Base-by-base conservation (phyloP, 1,140 invertebrate species). In the Anastrepha ludens region DNA sequence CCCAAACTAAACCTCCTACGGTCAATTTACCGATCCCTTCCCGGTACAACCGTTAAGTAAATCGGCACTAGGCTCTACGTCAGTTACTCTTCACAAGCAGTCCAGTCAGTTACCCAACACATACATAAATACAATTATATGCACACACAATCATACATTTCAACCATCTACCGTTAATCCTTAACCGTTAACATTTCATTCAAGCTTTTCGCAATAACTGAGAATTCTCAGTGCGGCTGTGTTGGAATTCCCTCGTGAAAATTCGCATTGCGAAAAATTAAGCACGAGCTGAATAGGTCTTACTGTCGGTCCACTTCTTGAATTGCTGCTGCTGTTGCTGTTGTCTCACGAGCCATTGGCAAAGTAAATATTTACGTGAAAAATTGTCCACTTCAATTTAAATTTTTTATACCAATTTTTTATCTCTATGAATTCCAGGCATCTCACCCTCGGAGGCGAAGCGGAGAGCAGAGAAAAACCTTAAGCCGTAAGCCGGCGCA, bases 201-300 rank as follows among this genome's bases (percentile, higher is more conserved):
- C 17, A 15, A 17, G 29, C 11, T n/a, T 29, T 15, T 13, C 5
- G 44, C 39, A 74, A 74, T 74, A 47, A 74, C 47, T 29, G 3
- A 13, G 65, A 67, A 67, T 58, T n/a, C 65, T 67, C 29, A 39
- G 13, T 67, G 65, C 65, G 65, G 9, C 29, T 11, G 65, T 29
- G 29, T 74, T 6, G 20, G 17, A 5, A 74, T 4, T 1, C 44
- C 70, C 70, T 29, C 47, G 17, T 9, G 70, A n/a, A 74, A 11
- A 17, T 47, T 47, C 41, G 41, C 70, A 74, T 29, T 74, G 70
- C 70, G 70, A 47, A 74, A 74, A 50, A 74, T 74, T 74, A 74
- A 47, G 41, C 41, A 74, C 44, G 15, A 41, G 13, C 15, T 74
- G 13, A 74, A 47, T 41, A 15, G 70, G 44, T 74, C 29, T 47